A percentile compares a stretch with the other conserved stretches of the same genome.
Conservation (phyloP, 2,888 invertebrate genomes). For the Nineta flava region DNA sequence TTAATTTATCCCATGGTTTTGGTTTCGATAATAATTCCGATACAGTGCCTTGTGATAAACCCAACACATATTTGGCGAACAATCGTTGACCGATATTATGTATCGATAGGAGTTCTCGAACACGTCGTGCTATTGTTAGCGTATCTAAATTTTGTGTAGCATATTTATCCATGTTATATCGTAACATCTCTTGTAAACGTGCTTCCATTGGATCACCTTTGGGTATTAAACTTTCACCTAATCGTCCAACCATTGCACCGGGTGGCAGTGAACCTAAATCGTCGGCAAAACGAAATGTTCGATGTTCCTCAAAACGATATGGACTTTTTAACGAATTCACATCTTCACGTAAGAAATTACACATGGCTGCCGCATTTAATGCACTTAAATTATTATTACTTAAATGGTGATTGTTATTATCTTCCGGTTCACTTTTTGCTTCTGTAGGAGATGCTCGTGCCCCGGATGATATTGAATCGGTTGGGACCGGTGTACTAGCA, state of each 20-base stretch:
- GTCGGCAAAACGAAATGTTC: slow-evolving; percentile 66
- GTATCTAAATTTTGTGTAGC: slow-evolving; percentile 89
- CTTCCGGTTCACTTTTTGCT: slow-evolving; percentile 35
- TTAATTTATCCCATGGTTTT: slow-evolving; percentile 98
- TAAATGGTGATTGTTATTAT: slow-evolving; percentile 32
- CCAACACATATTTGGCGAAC: slow-evolving; percentile 96
- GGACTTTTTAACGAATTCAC: slow-evolving; percentile 40
- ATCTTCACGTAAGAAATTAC: slow-evolving; percentile 26
- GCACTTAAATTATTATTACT: slow-evolving; percentile 31
- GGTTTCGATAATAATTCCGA: slow-evolving; percentile 97
- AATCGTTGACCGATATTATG: slow-evolving; percentile 97
- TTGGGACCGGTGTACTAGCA: slow-evolving; percentile 34
- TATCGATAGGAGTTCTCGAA: slow-evolving; percentile 83
- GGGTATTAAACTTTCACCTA: slow-evolving; percentile 81
- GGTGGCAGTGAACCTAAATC: slow-evolving; percentile 66
- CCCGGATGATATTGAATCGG: slow-evolving; percentile 22
- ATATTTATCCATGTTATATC: slow-evolving; percentile 92
- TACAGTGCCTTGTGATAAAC: slow-evolving; percentile 93
- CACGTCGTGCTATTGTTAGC: slow-evolving; percentile 82
- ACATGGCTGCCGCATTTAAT: slow-evolving; percentile 28
- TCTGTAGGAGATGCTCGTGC: slow-evolving; percentile 19
- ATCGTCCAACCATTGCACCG: slow-evolving; percentile 66
- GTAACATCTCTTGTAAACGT: slow-evolving; percentile 78
- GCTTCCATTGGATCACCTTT: slow-evolving; percentile 92
- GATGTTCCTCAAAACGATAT: slow-evolving; percentile 68